These are phyloP conservation scores for Eristalis tenax DNA, from an alignment of 2,888 invertebrate genomes.

Conservation along the genomic window DNA sequence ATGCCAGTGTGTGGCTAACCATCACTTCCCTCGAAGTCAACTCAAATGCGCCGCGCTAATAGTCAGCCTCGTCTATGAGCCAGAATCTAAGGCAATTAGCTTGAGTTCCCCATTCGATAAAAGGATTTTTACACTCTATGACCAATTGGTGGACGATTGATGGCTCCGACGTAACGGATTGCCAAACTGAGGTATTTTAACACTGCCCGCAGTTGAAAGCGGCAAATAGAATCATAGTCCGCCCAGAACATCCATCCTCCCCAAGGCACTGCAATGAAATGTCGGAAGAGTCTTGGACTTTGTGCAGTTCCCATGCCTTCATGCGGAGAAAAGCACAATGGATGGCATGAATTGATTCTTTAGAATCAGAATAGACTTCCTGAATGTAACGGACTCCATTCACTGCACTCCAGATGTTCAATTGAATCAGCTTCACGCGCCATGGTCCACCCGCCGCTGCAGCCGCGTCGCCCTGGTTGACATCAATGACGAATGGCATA, in stretches of 20 bases:
- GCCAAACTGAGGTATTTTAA: no score
- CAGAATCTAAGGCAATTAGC: no score
- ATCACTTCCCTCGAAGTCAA: no score
- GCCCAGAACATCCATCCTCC: neutral
- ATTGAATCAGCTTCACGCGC: neutral
- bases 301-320: neutral
- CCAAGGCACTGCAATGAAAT: neutral
- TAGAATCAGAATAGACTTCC: neutral
- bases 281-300: neutral
- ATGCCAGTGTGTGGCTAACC: no score
- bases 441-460: neutral
- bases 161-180: no score
- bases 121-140: no score
- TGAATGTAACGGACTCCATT: neutral
- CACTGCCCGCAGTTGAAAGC: no score
- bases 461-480: neutral
- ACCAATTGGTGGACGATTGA: no score
- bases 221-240: no score
- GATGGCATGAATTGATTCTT: neutral
- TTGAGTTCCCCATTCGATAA: no score
- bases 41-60: no score
- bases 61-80: no score
- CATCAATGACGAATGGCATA: neutral
- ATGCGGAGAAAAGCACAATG: neutral
- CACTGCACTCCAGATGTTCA: neutral